These are phyloP conservation scores for Synaphobranchus kaupii DNA, from an alignment of 2,797 vertebrate genomes.

Conservation along the genomic window DNA sequence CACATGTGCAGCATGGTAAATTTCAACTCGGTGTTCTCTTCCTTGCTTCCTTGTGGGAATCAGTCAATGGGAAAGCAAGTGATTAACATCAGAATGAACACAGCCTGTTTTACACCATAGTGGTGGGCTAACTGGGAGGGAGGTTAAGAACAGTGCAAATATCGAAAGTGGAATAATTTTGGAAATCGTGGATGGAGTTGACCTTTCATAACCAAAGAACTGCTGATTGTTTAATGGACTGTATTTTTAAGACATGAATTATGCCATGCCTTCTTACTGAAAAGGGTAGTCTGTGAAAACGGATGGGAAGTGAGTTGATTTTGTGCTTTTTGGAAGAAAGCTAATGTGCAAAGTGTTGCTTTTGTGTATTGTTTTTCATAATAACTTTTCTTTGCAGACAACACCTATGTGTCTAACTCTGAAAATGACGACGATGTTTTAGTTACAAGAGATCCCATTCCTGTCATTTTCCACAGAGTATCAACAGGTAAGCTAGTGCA, in stretches of 20 bases:
- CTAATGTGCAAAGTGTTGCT: neutral
- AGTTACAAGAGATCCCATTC: slow-evolving; percentile 88
- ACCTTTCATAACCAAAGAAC: neutral
- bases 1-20: neutral
- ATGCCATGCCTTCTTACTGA: neutral
- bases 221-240: neutral
- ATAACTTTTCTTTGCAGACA: slow-evolving; percentile 67
- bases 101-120: slow-evolving; percentile 28
- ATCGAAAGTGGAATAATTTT: slow-evolving; percentile 32
- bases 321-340: neutral
- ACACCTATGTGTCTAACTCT: slow-evolving; percentile 89
- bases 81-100: neutral
- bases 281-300: neutral
- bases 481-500: slow-evolving; percentile 76
- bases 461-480: slow-evolving; percentile 87
- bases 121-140: slow-evolving; percentile 22
- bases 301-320: neutral
- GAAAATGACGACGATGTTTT: slow-evolving; percentile 88
- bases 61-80: neutral
- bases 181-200: slow-evolving; percentile 3
- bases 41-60: neutral
- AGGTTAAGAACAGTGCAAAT: neutral
- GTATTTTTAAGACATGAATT: neutral
- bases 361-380: neutral
- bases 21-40: neutral